A percentile compares a stretch with the other conserved stretches of the same genome.
Evolutionary conservation across 2,797 vertebrate species (phyloP).

Genomic region (Bufotes viridis): DNA sequence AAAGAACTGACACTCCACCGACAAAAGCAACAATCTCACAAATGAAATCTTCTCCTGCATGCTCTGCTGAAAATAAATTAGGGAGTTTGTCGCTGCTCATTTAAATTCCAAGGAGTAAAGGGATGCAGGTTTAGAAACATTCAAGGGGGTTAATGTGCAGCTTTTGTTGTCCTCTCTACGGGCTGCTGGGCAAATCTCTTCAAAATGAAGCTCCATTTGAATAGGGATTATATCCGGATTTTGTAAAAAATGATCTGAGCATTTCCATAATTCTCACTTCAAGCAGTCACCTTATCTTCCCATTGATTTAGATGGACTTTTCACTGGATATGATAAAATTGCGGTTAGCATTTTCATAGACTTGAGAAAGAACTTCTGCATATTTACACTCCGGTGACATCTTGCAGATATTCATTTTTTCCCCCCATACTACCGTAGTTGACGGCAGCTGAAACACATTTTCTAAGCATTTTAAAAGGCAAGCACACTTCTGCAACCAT

Average conservation of each 20-base stretch:
- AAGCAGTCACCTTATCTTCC: slow-evolving; percentile 19
- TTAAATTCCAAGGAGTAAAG: slow-evolving; percentile 65
- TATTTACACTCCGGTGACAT: not conserved
- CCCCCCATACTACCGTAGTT: not conserved
- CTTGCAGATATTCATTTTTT: not conserved
- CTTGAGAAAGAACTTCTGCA: not conserved
- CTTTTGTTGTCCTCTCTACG: slow-evolving; percentile 65
- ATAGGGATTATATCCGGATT: slow-evolving; percentile 68
- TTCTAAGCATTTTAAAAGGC: not conserved
- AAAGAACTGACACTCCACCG: slow-evolving; percentile 3
- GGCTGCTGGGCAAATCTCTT: slow-evolving; percentile 68
- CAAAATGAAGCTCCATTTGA: slow-evolving; percentile 71
- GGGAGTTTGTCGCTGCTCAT: slow-evolving; percentile 62
- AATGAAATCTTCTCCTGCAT: slow-evolving; percentile 39
- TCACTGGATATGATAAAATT: slow-evolving; percentile 33
- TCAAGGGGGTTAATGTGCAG: slow-evolving; percentile 65
- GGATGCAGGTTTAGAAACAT: slow-evolving; percentile 49
- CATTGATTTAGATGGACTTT: slow-evolving; percentile 46
- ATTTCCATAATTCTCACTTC: slow-evolving; percentile 42
- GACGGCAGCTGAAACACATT: not conserved
- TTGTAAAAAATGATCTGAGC: slow-evolving; percentile 60
- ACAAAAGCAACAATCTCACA: slow-evolving; percentile 33
- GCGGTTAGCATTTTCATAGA: not conserved
- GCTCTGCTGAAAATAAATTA: slow-evolving; percentile 66
- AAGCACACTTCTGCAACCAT: too few relatives aligned